Percentiles rank a stretch among this genome's conserved stretches.
Evolutionary conservation across 2,888 invertebrate genomes (phyloP).

Genomic region (Lordiphosa andalusiaca): DNA sequence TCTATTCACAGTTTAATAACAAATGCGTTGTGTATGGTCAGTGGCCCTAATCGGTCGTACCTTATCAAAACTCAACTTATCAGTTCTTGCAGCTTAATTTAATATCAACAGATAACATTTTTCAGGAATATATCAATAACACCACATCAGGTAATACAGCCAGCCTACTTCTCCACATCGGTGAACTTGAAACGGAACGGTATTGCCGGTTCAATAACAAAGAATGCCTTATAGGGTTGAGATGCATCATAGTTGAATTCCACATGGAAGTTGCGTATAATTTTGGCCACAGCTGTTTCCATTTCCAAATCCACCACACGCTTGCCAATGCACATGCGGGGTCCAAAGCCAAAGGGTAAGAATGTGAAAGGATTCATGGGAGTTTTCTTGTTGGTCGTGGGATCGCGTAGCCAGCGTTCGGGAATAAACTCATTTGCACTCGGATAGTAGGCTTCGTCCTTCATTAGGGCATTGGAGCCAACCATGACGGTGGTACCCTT

Average conservation of each 20-base stretch:
- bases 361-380: constrained; percentile 82
- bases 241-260: constrained; percentile 64
- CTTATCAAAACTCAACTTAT: neutral
- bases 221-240: constrained; percentile 51
- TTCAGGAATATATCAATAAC: neutral
- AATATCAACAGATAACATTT: constrained; percentile 1
- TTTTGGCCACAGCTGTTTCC: constrained; percentile 81
- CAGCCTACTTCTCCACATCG: constrained; percentile 46
- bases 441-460: constrained; percentile 84
- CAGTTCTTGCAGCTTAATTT: constrained; percentile 1
- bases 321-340: constrained; percentile 86
- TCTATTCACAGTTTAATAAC: too few relatives aligned
- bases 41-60: too few relatives aligned
- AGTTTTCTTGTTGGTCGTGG: constrained; percentile 35
- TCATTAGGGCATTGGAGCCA: constrained; percentile 83
- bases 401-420: constrained; percentile 85
- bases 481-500: constrained; percentile 85
- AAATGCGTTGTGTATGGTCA: too few relatives aligned
- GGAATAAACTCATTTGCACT: constrained; percentile 84
- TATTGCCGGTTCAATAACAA: constrained; percentile 73
- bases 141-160: neutral
- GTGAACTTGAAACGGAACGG: constrained; percentile 76
- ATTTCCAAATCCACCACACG: constrained; percentile 87
- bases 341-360: constrained; percentile 86
- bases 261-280: constrained; percentile 70